phyloP scores from a whole-genome alignment of 2,888 invertebrate genomes.

The Alloplasta piceator region DNA sequence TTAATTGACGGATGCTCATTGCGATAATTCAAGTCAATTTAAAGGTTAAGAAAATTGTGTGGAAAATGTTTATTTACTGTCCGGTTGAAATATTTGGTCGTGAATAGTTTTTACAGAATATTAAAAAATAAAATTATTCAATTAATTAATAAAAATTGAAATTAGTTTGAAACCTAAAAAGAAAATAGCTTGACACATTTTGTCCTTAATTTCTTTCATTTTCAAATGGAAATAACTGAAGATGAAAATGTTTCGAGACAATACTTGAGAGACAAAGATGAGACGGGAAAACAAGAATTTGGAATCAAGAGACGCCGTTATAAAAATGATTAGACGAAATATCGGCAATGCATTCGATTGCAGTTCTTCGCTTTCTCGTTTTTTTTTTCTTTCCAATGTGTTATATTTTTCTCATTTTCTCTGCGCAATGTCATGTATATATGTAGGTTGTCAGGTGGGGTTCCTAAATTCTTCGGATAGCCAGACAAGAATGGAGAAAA shows the following conservation, averaged over 20 bases:
- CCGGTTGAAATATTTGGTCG: neutral
- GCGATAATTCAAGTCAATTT: too few species aligned
- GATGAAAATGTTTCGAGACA: too few species aligned
- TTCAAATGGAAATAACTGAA: too few species aligned
- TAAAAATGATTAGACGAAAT: slow-evolving; percentile 29
- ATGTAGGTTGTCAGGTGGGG: slow-evolving; percentile 64
- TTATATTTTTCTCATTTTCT: slow-evolving; percentile 45
- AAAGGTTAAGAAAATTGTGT: too few species aligned
- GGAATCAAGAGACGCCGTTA: neutral
- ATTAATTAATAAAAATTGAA: neutral
- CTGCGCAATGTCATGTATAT: slow-evolving; percentile 14
- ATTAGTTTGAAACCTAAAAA: neutral
- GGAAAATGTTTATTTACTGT: too few species aligned
- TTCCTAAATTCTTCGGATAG: slow-evolving; percentile 71
- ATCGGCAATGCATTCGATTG: slow-evolving; percentile 26
- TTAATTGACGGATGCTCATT: too few species aligned
- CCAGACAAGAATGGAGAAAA: slow-evolving; percentile 70
- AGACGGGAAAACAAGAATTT: too few species aligned
- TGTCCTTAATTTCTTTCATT: too few species aligned
- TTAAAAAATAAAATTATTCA: neutral
- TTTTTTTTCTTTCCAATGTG: slow-evolving; percentile 16
- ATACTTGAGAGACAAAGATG: too few species aligned
- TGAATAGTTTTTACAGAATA: neutral
- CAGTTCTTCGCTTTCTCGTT: slow-evolving; percentile 29
- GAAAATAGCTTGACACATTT: too few species aligned